Evolutionary conservation across 2,113 vertebrate species (phyloP), one percentile per base, ranked within the genome.

Genomic region (Fulica atra): DNA sequence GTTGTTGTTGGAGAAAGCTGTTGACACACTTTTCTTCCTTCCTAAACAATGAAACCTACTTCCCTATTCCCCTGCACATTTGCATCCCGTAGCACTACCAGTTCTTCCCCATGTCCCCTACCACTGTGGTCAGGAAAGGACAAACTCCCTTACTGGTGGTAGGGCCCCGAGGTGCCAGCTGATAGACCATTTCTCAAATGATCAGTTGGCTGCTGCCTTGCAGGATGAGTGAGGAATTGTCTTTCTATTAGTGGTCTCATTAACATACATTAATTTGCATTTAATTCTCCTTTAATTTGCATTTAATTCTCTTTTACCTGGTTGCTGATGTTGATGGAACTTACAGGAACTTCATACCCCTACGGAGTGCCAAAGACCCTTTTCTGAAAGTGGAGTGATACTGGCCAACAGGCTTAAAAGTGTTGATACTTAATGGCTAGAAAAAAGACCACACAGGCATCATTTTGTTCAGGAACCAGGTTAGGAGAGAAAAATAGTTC

Each of bases 261-360:
- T 83, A 76, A 38, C 38, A 48, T 15, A 56, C 42, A 56, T 85
- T 79, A 72, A 73, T 83, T 80, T 88, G 29, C 44, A 46, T 92
- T 76, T 96, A 60, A 80, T 90, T 85, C 7, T 63, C 66, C 16
- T 78, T 93, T 81, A 83, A 77, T 86, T 92, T 91, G n/a, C 46
- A 16, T 91, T 68, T 50, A 85, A 61, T 89, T 86, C 9, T 74
- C 11, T 29, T 88, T 83, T 93, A 31, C 40, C 76, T 81, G 18
- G 40, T 44, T 86, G 54, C 18, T 46, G 40, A 38, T 83, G 73
- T 46, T 84, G 82, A 36, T 26, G 71, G 66, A 86, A 54, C 25
- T 77, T 66, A 11, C 26, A 70, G 64, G n/a, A 83, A 42, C 44
- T 70, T 88, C n/a, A 5, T 80, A 50, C 3, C 13, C 7, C 16